A percentile compares a stretch with the other conserved stretches of the same genome.
These are phyloP conservation scores for Macrotis lagotis DNA, from an alignment of 2,113 vertebrate genomes.

Conservation along the genomic window DNA sequence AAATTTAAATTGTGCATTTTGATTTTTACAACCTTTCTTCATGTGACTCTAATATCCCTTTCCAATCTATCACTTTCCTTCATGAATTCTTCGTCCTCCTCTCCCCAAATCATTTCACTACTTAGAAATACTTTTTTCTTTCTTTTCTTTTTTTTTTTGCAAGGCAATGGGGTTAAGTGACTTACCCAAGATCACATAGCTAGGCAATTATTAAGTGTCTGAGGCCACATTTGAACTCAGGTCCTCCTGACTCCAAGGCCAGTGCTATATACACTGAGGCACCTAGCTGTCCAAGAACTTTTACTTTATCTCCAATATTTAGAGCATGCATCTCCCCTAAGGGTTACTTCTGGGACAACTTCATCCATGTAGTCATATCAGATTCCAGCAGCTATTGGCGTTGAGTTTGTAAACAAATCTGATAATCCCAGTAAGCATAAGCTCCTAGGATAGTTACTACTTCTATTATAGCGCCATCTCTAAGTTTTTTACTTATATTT, in stretches of 20 bases:
- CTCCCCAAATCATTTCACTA: neutral
- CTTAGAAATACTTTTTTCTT: too few relatives aligned
- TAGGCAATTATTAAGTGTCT: too few relatives aligned
- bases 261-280: too few relatives aligned
- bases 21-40: neutral
- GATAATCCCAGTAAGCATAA: neutral
- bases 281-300: too few relatives aligned
- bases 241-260: too few relatives aligned
- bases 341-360: neutral
- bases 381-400: neutral
- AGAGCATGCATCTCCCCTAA: neutral
- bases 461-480: too few relatives aligned
- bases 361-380: neutral
- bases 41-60: neutral
- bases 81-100: neutral
- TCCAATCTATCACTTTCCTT: neutral
- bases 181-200: too few relatives aligned
- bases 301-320: neutral
- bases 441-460: neutral
- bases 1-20: neutral
- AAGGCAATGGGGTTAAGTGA: too few relatives aligned
- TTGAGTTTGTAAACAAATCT: neutral
- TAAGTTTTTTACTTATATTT: neutral
- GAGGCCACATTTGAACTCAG: too few relatives aligned
- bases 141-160: too few relatives aligned